Evolutionary conservation across 2,797 vertebrate species (phyloP).

Genomic region (Dendrocincla fuliginosa): DNA sequence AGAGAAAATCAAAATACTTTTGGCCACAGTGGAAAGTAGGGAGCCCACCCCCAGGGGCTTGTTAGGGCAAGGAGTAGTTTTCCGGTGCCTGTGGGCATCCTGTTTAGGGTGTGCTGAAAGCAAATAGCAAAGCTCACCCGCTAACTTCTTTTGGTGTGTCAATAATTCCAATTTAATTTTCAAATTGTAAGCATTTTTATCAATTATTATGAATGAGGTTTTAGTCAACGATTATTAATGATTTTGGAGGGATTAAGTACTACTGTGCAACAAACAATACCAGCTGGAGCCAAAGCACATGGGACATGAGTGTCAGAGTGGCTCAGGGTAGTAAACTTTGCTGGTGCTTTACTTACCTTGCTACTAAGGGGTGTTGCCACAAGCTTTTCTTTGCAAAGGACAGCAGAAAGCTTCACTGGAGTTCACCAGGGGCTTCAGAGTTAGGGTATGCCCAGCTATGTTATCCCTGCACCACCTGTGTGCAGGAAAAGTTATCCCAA

Average conservation of each 20-base stretch:
- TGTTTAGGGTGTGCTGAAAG: neutral
- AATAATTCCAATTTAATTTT: neutral
- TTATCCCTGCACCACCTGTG: neutral
- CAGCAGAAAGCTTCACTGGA: neutral
- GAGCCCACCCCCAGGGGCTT: neutral
- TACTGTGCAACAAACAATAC: neutral
- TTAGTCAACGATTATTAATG: no score
- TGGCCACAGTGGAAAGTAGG: neutral
- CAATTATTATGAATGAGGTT: neutral
- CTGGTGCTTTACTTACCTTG: neutral
- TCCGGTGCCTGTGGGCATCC: neutral
- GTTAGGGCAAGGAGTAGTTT: neutral
- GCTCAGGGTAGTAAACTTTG: neutral
- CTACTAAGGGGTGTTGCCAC: neutral
- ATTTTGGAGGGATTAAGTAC: neutral
- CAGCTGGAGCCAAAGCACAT: neutral
- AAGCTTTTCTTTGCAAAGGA: neutral
- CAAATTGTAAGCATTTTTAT: neutral
- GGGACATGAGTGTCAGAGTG: neutral
- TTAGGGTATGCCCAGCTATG: neutral
- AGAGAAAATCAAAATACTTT: neutral
- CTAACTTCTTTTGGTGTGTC: neutral
- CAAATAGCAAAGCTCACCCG: neutral
- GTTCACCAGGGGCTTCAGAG: neutral
- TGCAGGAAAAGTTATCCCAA: neutral